phyloP scores from a whole-genome alignment of 2,113 vertebrate genomes.

The Heteronetta atricapilla region DNA sequence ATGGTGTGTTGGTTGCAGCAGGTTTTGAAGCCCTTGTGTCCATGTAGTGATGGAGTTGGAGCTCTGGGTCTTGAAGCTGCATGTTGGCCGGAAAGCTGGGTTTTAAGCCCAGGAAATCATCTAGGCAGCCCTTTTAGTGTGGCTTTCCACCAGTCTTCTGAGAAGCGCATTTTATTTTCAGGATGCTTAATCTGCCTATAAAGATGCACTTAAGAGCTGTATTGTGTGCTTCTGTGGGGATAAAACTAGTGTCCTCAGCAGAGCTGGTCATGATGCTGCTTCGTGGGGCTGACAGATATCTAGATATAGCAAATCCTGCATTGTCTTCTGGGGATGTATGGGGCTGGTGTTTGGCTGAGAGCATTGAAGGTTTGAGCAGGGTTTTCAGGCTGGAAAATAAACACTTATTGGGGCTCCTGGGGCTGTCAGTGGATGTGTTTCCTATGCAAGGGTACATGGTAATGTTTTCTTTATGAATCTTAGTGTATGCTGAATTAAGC shows the following conservation, averaged over 20 bases:
- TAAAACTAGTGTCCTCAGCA: not conserved
- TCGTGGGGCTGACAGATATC: not conserved
- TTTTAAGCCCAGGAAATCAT: not conserved
- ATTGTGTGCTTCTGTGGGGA: accelerated
- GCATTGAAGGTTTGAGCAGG: accelerated
- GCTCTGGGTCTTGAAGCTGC: not conserved
- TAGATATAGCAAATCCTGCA: not conserved
- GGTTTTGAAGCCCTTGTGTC: not conserved
- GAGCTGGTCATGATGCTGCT: not conserved
- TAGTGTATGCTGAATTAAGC: not conserved
- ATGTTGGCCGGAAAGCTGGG: not conserved
- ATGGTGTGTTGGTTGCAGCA: accelerated
- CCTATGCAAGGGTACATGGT: not conserved
- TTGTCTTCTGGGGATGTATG: not conserved
- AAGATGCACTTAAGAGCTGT: not conserved
- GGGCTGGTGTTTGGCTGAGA: not conserved
- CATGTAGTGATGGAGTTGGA: not conserved
- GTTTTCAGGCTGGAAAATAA: not conserved
- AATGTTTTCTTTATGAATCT: not conserved
- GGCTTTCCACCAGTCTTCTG: not conserved
- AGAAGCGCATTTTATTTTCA: accelerated
- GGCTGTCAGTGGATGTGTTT: not conserved
- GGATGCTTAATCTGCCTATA: not conserved
- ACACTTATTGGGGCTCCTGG: not conserved
- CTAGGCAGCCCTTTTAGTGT: accelerated